Evolutionary conservation across 53 echinoderm and acorn worm genomes (phyloP), one percentile per base, ranked within the genome.

Genomic region (Crossaster papposus): DNA sequence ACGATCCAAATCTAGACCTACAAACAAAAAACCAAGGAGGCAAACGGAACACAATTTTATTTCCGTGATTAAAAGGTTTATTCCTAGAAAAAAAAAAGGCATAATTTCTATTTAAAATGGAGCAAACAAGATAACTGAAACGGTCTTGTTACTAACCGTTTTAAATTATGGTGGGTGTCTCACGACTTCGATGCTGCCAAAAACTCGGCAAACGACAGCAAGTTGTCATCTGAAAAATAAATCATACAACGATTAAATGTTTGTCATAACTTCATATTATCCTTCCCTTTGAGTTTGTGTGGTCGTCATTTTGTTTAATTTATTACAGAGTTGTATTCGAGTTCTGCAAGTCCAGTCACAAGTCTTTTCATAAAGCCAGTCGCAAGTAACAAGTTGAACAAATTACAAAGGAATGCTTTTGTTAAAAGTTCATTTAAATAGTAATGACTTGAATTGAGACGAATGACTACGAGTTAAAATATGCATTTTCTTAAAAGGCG

Each of bases 131-230:
- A 17, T 8, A 44, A 44, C 58, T 4, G 6, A 14, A 18, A 58
- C 58, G 44, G 44, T 33, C 17, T 22, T 13, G 11, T 9, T 10
- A 82, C 73, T 85, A 29, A 85, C 85, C 85, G 28, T 71, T 72
- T 72, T 26, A 26, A 31, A 51, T 14, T 28, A 22, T 50, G 31
- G 30, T 50, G 31, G 30, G 51, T 20, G 54, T 72, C 86, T 86
- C 86, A 86, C 75, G 86, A 86, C 32, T 75, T 86, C 7, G 86
- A 86, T 11, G 86, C 86, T 18, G 75, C 76, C 86, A 75, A 77
- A 86, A 86, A 86, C 75, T 86, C 86, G 62, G 76, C 86, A 86
- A 76, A 62, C 1, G 86, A 86, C 18, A 86, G 76, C 77, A 86
- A 12, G 15, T 33, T 36, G 36, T 86, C 86, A 15, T 23, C 86